phyloP scores from a whole-genome alignment of 2,888 invertebrate species.

The Drosophila pseudotakahashii region DNA sequence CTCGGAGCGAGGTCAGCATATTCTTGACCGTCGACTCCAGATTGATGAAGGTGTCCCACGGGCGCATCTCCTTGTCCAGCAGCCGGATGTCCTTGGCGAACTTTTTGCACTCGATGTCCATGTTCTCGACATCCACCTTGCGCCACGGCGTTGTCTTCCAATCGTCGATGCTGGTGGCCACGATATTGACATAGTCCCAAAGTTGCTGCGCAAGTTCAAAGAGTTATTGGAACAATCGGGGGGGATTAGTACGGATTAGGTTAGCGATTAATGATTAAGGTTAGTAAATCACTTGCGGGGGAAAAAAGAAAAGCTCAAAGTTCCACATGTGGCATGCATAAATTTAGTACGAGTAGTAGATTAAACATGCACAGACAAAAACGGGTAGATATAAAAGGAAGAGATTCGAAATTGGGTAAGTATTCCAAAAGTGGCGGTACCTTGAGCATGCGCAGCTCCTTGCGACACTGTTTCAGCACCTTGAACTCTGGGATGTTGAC shows the following conservation, averaged over 20 bases:
- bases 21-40: constrained; percentile 97
- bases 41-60: constrained; percentile 95
- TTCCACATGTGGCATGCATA: constrained; percentile 75
- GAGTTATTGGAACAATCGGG: constrained; percentile 6
- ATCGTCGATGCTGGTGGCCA: constrained; percentile 95
- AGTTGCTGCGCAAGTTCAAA: constrained; percentile 87
- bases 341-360: constrained; percentile 55
- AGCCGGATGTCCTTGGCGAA: constrained; percentile 97
- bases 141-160: constrained; percentile 99
- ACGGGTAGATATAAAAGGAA: constrained; percentile 6
- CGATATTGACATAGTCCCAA: constrained; percentile 97
- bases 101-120: constrained; percentile 99
- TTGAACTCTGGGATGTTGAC: constrained; percentile 98
- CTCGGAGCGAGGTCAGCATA: constrained; percentile 96
- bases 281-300: constrained; percentile 48
- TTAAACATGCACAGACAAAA: constrained; percentile 62
- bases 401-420: constrained; percentile 3
- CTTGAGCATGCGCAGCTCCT: constrained; percentile 94
- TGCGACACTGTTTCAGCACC: constrained; percentile 94
- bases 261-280: constrained; percentile 17
- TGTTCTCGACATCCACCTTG: constrained; percentile 98
- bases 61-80: constrained; percentile 97
- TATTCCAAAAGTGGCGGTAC: constrained; percentile 83
- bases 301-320: constrained; percentile 62
- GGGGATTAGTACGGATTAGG: constrained; percentile 20